phyloP scores from a whole-genome alignment of 2,888 invertebrate species.

The Apoda limacodes region DNA sequence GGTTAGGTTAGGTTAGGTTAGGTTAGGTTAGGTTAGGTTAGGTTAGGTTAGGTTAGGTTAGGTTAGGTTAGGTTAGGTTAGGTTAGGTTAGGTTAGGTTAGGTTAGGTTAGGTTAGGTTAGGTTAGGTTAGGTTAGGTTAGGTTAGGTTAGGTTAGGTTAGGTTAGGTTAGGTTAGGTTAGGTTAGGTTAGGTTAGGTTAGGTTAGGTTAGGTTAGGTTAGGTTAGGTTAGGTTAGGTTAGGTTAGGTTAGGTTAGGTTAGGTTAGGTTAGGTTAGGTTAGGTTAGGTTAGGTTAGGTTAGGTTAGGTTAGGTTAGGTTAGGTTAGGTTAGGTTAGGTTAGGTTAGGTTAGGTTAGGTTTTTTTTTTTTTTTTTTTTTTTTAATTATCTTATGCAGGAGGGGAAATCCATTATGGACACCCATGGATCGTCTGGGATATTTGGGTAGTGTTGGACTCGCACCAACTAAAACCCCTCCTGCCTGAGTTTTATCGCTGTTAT shows the following conservation, averaged over 20 bases:
- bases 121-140: constrained; percentile 12
- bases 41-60: constrained; percentile 10
- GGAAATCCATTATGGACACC: too few species aligned
- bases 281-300: constrained; percentile 7
- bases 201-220: constrained; percentile 9
- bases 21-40: constrained; percentile 3
- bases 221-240: constrained; percentile 6
- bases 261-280: constrained; percentile 9
- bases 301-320: constrained; percentile 7
- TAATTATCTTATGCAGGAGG: too few species aligned
- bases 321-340: constrained; percentile 7
- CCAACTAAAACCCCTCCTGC: too few species aligned
- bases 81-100: constrained; percentile 10
- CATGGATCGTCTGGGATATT: too few species aligned
- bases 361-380: too few species aligned
- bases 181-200: constrained; percentile 11
- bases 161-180: constrained; percentile 13
- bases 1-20: constrained; percentile 2
- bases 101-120: constrained; percentile 10
- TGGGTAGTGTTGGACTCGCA: too few species aligned
- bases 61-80: constrained; percentile 10
- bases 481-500: too few species aligned
- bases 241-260: constrained; percentile 8
- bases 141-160: constrained; percentile 12
- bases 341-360: constrained; percentile 5